These are phyloP conservation scores for Delphinus delphis DNA, from an alignment of 2,113 vertebrate genomes.

Conservation along the genomic window DNA sequence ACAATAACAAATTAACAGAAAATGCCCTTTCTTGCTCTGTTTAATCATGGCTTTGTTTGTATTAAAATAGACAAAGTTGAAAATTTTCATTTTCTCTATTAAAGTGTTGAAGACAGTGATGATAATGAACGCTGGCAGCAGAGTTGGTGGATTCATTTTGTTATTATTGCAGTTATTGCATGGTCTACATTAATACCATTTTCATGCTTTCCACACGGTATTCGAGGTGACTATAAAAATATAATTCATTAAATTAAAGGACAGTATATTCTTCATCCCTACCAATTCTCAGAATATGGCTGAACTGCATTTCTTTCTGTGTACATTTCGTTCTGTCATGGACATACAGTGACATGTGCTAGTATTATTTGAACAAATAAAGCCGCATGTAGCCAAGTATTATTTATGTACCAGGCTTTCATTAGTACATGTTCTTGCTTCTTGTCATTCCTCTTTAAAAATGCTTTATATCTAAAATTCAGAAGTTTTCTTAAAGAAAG, in stretches of 20 bases:
- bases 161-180: constrained; percentile 69
- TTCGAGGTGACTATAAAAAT: constrained; percentile 81
- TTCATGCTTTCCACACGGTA: constrained; percentile 82
- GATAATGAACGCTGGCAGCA: constrained; percentile 71
- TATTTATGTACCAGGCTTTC: neutral
- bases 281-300: neutral
- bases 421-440: neutral
- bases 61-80: neutral
- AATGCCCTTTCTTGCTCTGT: neutral
- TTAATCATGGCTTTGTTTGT: constrained; percentile 1
- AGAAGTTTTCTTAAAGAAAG: neutral
- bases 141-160: constrained; percentile 85
- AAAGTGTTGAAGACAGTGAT: constrained; percentile 42
- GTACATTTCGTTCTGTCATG: neutral
- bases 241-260: neutral
- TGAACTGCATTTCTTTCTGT: neutral
- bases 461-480: neutral
- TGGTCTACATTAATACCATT: constrained; percentile 84
- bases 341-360: neutral
- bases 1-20: neutral
- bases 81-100: constrained; percentile 59
- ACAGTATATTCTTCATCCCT: no score
- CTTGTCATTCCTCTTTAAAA: neutral
- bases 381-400: neutral
- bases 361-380: constrained; percentile 13